phyloP scores from a whole-genome alignment of 2,113 vertebrate genomes.

The Ibidorhyncha struthersii region DNA sequence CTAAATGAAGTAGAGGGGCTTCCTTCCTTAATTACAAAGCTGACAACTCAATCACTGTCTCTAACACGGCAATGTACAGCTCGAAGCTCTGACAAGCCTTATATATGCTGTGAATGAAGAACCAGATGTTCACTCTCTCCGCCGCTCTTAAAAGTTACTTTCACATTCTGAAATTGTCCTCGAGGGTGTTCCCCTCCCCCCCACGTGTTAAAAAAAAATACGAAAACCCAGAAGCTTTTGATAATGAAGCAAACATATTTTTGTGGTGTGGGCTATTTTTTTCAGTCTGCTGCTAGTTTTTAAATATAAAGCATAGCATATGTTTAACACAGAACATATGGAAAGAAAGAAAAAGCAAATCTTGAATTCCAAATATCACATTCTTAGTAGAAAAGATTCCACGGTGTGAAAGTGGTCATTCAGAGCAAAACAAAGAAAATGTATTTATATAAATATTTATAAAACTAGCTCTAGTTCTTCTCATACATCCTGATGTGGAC shows the following conservation, averaged over 20 bases:
- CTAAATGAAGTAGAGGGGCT: not conserved
- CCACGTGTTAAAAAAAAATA: not conserved
- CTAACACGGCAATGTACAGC: not conserved
- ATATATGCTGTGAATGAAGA: not conserved
- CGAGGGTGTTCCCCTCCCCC: not conserved
- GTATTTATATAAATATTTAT: not conserved
- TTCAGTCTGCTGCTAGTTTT: constrained; percentile 68
- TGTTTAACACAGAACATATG: constrained; percentile 75
- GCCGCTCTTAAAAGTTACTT: constrained; percentile 19
- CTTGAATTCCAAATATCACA: constrained; percentile 66
- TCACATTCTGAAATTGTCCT: constrained; percentile 19
- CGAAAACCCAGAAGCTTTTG: constrained; percentile 42
- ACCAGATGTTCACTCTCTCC: constrained; percentile 33
- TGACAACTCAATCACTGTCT: not conserved
- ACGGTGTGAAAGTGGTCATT: constrained; percentile 21
- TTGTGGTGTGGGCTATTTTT: constrained; percentile 50
- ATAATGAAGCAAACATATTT: constrained; percentile 77
- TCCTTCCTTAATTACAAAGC: not conserved
- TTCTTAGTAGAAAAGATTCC: constrained; percentile 36
- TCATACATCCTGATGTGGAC: not conserved
- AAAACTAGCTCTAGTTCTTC: not conserved
- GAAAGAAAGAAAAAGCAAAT: constrained; percentile 70
- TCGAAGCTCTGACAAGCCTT: not conserved
- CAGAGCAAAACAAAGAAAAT: not conserved
- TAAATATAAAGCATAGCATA: constrained; percentile 76